A percentile compares a stretch with the other conserved stretches of the same genome.
phyloP scores from a whole-genome alignment of 2,888 invertebrate genomes.

The Rotaria sp. region DNA sequence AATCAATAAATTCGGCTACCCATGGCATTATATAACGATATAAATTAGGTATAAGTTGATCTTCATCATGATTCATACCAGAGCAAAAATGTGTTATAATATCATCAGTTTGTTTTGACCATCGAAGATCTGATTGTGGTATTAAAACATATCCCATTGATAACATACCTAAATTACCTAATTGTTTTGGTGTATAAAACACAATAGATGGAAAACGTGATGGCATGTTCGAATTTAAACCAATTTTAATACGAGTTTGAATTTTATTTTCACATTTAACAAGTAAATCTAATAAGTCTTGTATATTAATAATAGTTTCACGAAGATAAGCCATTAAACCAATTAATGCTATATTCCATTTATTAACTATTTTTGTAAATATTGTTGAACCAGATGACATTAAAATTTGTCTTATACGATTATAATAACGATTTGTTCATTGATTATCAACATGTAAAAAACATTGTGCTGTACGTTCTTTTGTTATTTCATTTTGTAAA shows the following conservation, averaged over 20 bases:
- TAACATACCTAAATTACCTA: slow-evolving; percentile 95
- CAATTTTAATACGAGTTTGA: slow-evolving; percentile 98
- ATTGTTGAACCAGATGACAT: too few relatives aligned
- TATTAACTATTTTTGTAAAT: too few relatives aligned
- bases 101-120: slow-evolving; percentile 99
- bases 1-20: slow-evolving; percentile 99
- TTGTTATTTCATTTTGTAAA: slow-evolving; percentile 93
- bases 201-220: slow-evolving; percentile 98
- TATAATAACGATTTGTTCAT: too few relatives aligned
- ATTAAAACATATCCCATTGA: slow-evolving; percentile 99
- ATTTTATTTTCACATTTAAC: slow-evolving; percentile 99
- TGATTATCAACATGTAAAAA: too few relatives aligned
- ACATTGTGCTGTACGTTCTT: slow-evolving; percentile 96
- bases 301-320: slow-evolving; percentile 98
- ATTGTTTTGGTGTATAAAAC: slow-evolving; percentile 96
- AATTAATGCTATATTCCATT: too few relatives aligned
- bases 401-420: too few relatives aligned
- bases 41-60: slow-evolving; percentile 96
- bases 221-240: slow-evolving; percentile 99
- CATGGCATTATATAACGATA: slow-evolving; percentile 97
- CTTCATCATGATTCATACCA: slow-evolving; percentile 98
- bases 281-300: slow-evolving; percentile 86
- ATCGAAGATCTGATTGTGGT: slow-evolving; percentile 69
- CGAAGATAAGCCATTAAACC: too few relatives aligned
- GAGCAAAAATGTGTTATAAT: slow-evolving; percentile 97